These are phyloP conservation scores for Spongilla lacustris DNA, from an alignment of 37 sponge, comb jelly and placozoan genomes.

Conservation along the genomic window DNA sequence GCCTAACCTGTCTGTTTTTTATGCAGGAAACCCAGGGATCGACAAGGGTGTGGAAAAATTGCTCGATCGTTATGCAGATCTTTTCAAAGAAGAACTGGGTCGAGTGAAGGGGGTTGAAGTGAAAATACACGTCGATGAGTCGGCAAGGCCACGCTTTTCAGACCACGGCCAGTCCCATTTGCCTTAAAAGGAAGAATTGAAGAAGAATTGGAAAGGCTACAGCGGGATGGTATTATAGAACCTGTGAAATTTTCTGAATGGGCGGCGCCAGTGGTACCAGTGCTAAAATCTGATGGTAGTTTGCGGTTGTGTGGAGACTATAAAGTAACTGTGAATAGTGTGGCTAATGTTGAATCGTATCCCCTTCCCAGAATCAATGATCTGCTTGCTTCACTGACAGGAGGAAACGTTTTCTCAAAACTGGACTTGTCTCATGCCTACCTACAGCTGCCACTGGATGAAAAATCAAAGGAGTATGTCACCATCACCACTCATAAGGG, in stretches of 20 bases:
- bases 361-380: slow-evolving; percentile 15
- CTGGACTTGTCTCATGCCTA: slow-evolving; percentile 8
- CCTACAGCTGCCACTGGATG: slow-evolving; percentile 34
- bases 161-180: slow-evolving; percentile 3
- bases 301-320: slow-evolving; percentile 42
- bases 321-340: slow-evolving; percentile 28
- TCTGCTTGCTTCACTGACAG: slow-evolving; percentile 1
- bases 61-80: slow-evolving; percentile 6
- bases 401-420: slow-evolving; percentile 9
- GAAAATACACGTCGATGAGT: slow-evolving; percentile 4
- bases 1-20: no score
- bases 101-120: not conserved
- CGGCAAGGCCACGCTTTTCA: not conserved
- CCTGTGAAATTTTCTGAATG: slow-evolving; percentile 17
- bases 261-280: slow-evolving; percentile 38
- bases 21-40: not conserved
- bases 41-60: not conserved
- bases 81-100: slow-evolving; percentile 4
- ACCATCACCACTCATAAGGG: slow-evolving; percentile 73
- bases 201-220: not conserved
- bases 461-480: slow-evolving; percentile 19
- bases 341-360: not conserved
- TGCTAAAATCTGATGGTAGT: slow-evolving; percentile 22
- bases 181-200: slow-evolving; percentile 11
- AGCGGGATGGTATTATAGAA: slow-evolving; percentile 8